A percentile compares a stretch with the other conserved stretches of the same genome.
Evolutionary conservation across 2,797 vertebrate genomes (phyloP).

Genomic region (Melanotaenia parkinsoni): DNA sequence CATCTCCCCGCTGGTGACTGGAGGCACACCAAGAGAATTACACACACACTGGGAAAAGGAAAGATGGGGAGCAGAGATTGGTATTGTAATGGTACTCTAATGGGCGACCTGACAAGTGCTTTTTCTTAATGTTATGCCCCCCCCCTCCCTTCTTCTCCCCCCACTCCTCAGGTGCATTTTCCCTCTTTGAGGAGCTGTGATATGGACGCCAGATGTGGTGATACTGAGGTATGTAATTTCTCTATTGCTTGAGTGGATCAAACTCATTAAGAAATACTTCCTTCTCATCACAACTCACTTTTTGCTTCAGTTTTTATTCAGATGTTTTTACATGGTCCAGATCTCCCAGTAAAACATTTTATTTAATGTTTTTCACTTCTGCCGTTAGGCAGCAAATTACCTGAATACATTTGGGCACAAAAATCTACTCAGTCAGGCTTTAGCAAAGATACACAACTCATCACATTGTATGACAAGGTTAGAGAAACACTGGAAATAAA

Average conservation of each 20-base stretch:
- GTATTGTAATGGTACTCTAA: conserved; percentile 78
- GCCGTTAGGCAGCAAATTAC: background rate
- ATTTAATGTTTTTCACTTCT: background rate
- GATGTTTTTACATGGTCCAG: background rate
- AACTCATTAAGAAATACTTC: conserved; percentile 2
- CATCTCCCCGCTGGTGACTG: conserved; percentile 72
- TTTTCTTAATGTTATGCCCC: conserved; percentile 70
- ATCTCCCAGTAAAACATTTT: background rate
- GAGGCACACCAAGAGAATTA: conserved; percentile 61
- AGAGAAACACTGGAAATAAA: too few species aligned
- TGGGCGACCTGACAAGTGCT: conserved; percentile 76
- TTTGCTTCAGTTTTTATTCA: conserved; percentile 11
- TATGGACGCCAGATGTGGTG: conserved; percentile 74
- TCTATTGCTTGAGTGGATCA: background rate
- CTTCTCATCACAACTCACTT: conserved; percentile 14
- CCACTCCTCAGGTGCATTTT: conserved; percentile 56
- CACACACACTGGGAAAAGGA: conserved; percentile 47
- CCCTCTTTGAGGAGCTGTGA: conserved; percentile 65
- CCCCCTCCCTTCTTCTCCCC: conserved; percentile 15
- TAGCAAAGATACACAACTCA: too few species aligned
- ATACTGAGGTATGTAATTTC: conserved; percentile 58
- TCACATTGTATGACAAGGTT: too few species aligned
- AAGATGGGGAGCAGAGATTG: conserved; percentile 72
- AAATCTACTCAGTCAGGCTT: too few species aligned
- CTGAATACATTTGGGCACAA: background rate